Base-by-base conservation (phyloP, 2,888 invertebrate species). In the Ochropleura leucogaster region DNA sequence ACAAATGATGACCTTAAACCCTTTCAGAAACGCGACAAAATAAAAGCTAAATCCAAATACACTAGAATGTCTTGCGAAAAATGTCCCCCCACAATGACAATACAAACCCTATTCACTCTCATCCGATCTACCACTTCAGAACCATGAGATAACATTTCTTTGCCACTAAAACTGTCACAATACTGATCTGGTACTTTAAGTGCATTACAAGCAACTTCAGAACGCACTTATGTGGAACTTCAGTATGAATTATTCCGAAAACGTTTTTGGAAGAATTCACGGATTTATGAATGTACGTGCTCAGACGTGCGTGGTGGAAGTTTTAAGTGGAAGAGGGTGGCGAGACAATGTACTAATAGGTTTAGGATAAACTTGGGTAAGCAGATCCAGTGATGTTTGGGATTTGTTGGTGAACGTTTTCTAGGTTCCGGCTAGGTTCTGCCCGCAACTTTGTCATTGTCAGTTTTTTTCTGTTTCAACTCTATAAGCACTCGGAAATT, bases 261-360 rank as follows among this genome's bases (percentile, higher is more conserved):
- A 89, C 91, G 91, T 91, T 79, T 30, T 68, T 84, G 73, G 65
- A 89, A 88, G 89, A 89, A 91, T 91, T 90, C 88, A 81, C 86
- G 89, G 92, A 91, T 91, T 92, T 92, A 91, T 91, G 89, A 87
- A 89, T 84, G 83, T 89, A 90, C 91, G 91, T 89, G 91, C 86
- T 88, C 80, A 87, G 84, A 81, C 83, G 79, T 40, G 72, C 51
- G 46, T 72, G 84, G 86, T 64, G 47, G 49, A 82, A 82, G 80
- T 68, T 65, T 62, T 51, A 47, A 72, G 75, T 53, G 44, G 18
- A 16, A 14, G 47, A 59, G 53, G 9, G n/a, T 53, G 4, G 14
- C 8, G 44, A 44, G 62, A 62, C 47, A 49, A 49, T 16, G 44
- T 79, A n/a, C 30, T 64, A 76, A 77, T 8, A 63, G 46, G 46